Evolutionary conservation across 1,140 invertebrate genomes (phyloP), one percentile per base, ranked within the genome.

Genomic region (Armadillidium nasatum): DNA sequence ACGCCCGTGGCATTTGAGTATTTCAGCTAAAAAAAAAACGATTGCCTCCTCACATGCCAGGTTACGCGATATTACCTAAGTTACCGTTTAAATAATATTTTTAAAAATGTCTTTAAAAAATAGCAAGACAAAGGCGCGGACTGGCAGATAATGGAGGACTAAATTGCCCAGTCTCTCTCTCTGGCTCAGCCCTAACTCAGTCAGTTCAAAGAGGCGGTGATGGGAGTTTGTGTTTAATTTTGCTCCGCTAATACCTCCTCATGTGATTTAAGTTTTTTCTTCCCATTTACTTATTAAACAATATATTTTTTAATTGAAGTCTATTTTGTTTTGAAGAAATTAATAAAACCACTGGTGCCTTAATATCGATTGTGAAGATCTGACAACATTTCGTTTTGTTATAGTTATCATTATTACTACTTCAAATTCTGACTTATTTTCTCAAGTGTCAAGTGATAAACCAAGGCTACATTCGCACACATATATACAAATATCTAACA

Each of bases 21-120:
- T n/a, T n/a, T n/a, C n/a, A n/a, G n/a, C n/a, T n/a, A n/a, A n/a
- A n/a, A n/a, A n/a, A n/a, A n/a, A n/a, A n/a, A n/a, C n/a, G n/a
- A n/a, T n/a, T n/a, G n/a, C n/a, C 9, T 9, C 46, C 15, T 15
- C 46, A 15, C 46, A 50, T 50, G 46, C 46, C 46, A 50, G 46
- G 46, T 50, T 50, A 50, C 46, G 46, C 46, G 46, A 50, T 50
- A 50, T 50, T 50, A 50, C 46, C 46, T 50, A 50, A 50, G 46
- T 50, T 50, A 50, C 46, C 46, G 46, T 50, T 50, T 15, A 50
- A 50, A 50, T 10, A 50, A 50, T 10, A 50, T 15, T 15, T 15
- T 10, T 50, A 19, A 60, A 33, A 33, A 33, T 33, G 33, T 33
- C 33, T 33, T 33, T 33, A 33, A 33, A 33, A 33, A 33, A 33